Evolutionary conservation across 37 sponge, comb jelly and placozoan genomes (phyloP).

Genomic region (Diacarnus erythraeanus): DNA sequence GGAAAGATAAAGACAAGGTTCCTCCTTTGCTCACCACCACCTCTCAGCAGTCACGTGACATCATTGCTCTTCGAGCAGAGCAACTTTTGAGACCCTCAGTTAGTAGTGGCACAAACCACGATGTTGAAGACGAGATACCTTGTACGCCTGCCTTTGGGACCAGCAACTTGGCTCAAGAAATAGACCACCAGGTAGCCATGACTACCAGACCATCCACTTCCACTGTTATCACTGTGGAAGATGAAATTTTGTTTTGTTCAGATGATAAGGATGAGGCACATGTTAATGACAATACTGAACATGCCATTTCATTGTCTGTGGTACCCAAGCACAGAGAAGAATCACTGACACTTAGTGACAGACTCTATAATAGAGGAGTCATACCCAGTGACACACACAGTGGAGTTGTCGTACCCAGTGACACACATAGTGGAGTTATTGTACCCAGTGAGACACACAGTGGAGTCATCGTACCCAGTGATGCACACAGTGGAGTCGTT

Average conservation of each 20-base stretch:
- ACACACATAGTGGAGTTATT: too few species aligned
- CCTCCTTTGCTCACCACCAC: constrained; percentile 22
- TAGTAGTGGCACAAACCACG: not conserved
- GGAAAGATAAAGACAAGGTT: not conserved
- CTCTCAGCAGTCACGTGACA: constrained; percentile 18
- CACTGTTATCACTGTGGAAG: not conserved
- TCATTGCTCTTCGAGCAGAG: constrained; percentile 30
- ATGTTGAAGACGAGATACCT: constrained; percentile 10
- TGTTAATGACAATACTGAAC: not conserved
- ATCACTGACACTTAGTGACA: not conserved
- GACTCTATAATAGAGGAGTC: too few species aligned
- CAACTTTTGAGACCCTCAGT: constrained; percentile 13
- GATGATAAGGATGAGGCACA: not conserved
- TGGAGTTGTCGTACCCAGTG: not conserved
- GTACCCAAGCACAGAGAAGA: not conserved
- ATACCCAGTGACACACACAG: not conserved
- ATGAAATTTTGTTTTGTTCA: not conserved
- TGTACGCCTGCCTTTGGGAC: constrained; percentile 26
- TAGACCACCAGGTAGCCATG: not conserved
- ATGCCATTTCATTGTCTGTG: not conserved
- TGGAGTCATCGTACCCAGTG: too few species aligned
- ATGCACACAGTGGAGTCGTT: not conserved
- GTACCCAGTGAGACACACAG: too few species aligned
- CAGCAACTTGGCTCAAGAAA: constrained; percentile 18
- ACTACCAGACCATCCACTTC: not conserved